phyloP scores from a whole-genome alignment of 2,888 invertebrate genomes.

The Sphaerophoria taeniata region DNA sequence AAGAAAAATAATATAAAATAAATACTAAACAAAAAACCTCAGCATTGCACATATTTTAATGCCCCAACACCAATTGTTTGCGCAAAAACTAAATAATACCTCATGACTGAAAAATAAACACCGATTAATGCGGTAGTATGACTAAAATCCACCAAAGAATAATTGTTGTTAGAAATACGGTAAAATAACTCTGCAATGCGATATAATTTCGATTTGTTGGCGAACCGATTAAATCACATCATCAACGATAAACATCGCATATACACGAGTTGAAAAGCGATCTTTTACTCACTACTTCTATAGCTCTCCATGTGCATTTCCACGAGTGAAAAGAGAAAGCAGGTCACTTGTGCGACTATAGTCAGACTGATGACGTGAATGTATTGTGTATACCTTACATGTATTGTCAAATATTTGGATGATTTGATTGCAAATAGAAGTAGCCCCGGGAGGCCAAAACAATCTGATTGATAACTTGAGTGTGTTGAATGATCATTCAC shows the following conservation, averaged over 20 bases:
- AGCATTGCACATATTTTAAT: conserved; percentile 42
- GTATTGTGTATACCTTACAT: background rate
- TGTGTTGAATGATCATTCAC: conserved; percentile 39
- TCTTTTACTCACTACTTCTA: conserved; percentile 42
- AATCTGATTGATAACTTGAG: conserved; percentile 36
- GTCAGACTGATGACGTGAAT: conserved; percentile 2
- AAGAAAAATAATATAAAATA: conserved; percentile 10
- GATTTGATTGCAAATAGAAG: conserved; percentile 45
- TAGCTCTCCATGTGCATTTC: conserved; percentile 32
- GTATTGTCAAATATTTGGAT: conserved; percentile 16
- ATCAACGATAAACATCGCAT: background rate
- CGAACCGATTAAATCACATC: conserved; percentile 49
- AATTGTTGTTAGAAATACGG: background rate
- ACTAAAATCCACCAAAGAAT: conserved; percentile 29
- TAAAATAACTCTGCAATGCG: conserved; percentile 45
- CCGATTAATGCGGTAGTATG: conserved; percentile 44
- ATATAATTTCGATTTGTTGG: conserved; percentile 60
- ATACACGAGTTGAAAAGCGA: conserved; percentile 34
- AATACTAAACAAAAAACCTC: too few relatives aligned
- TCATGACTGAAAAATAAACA: conserved; percentile 36
- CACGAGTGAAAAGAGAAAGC: conserved; percentile 70
- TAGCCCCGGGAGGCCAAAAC: conserved; percentile 28
- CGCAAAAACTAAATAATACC: conserved; percentile 53
- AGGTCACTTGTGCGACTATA: conserved; percentile 68
- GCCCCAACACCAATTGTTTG: conserved; percentile 37